Evolutionary conservation across 2,113 vertebrate genomes (phyloP), one percentile per base, ranked within the genome.

Genomic region (Oncorhynchus clarkii): DNA sequence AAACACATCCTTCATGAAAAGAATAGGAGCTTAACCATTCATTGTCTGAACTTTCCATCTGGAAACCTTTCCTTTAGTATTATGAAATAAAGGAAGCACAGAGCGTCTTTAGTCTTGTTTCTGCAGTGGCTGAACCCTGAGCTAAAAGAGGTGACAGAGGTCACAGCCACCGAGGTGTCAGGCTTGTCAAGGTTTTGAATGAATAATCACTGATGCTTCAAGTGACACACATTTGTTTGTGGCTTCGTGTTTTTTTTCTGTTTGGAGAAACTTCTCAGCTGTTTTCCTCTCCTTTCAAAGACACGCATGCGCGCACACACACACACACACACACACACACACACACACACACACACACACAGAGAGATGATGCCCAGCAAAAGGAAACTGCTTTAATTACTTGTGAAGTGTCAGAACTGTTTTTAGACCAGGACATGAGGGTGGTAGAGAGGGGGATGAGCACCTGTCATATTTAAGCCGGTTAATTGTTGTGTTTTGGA

Each of bases 401-500:
- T 57, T 48, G 67, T 65, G 81, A 84, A 78, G 73, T 78, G 59
- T 73, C 59, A 67, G 71, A 73, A 68, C 6, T 27, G 18, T 54
- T 49, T 45, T 73, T 74, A 57, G 71, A 54, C 34, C 34, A 34
- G 34, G 34, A 34, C 34, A 34, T 34, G 34, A 34, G 0, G 66
- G 29, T 48, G 70, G 65, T 69, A 14, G 75, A 39, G 39, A 48
- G 72, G 64, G 26, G 51, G 4, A n/a, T 24, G 67, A 24, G 70
- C 51, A 57, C 54, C 70, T 87, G 85, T 80, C 85, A 73, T 79
- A 81, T 78, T 80, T 79, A 78, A 54, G 78, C 80, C 78, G 54
- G 78, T 76, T 87, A 87, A 88, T 86, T 87, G 82, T 74, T 74
- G 72, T 82, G 72, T 86, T 81, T 72, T 22, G 20, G 57, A 76